Evolutionary conservation across 2,888 invertebrate genomes (phyloP), one percentile per base, ranked within the genome.

Genomic region (Ormyrus labotus): DNA sequence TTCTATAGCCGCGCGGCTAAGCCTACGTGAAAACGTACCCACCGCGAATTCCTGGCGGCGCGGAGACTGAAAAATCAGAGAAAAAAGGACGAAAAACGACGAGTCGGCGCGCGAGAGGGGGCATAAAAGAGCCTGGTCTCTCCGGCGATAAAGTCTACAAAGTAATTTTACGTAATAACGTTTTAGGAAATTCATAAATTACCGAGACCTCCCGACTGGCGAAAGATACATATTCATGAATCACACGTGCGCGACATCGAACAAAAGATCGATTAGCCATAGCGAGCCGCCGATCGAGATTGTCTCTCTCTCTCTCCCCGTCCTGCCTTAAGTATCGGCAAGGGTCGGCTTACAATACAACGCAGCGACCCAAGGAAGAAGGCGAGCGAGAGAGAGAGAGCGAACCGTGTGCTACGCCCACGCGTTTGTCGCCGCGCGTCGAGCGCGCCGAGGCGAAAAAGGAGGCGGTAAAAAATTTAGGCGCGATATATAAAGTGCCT

Each of bases 191-290:
- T 76, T 75, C 68, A 80, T 80, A 80, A 80, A 80, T 80, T 70
- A 75, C 55, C 58, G 19, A 69, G 75, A 75, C 76, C 71, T 76
- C 70, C 80, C 60, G 70, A 80, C 76, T 67, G 60, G 67, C 53
- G 63, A 68, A 72, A 80, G 71, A 80, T 80, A 80, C 75, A 76
- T 80, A 80, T 80, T 80, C 76, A 76, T 80, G 76, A 80, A 71
- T 76, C 67, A 76, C 71, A 80, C 65, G 76, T 70, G 73, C 78
- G 70, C 78, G 70, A 78, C 81, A 78, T 72, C 73, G 73, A 73
- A 78, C 81, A 81, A 78, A 81, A 81, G 78, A 81, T 81, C 81
- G 73, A 81, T 81, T 81, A 81, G 78, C 68, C 71, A 48, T 72
- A 69, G 45, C 57, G 68, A 50, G 57, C 53, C 80, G 70, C 48